Evolutionary conservation across 2,888 invertebrate species (phyloP).

Genomic region (Folsomia candida): DNA sequence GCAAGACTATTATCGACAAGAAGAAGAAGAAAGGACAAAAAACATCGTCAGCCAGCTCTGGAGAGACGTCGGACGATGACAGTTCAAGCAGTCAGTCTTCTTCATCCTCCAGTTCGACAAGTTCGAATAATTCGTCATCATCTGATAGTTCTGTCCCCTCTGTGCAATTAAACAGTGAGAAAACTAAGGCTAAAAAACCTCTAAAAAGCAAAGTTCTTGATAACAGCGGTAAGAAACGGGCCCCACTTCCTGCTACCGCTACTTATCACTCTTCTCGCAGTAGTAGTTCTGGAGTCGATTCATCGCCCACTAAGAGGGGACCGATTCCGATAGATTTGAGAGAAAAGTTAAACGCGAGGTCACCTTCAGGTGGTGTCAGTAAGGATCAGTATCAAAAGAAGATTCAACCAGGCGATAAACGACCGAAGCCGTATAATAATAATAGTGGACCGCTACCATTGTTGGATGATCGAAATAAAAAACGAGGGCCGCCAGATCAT

Average conservation of each 20-base stretch:
- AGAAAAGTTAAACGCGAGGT: conserved; percentile 14
- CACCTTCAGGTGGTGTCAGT: neutral
- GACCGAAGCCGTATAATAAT: neutral
- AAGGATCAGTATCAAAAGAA: conserved; percentile 1
- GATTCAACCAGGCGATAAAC: neutral
- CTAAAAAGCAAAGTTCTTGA: conserved; percentile 24
- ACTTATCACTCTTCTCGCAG: neutral
- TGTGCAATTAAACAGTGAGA: conserved; percentile 44
- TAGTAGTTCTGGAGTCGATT: conserved; percentile 9
- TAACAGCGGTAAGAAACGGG: conserved; percentile 22
- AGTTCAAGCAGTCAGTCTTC: conserved; percentile 40
- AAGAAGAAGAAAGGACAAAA: conserved; percentile 26
- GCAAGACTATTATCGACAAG: conserved; percentile 26
- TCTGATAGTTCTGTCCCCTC: conserved; percentile 49
- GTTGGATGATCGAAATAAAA: conserved; percentile 13
- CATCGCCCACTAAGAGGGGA: neutral
- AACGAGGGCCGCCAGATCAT: conserved; percentile 20
- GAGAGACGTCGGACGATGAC: conserved; percentile 36
- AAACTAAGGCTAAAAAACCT: conserved; percentile 31
- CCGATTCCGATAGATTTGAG: conserved; percentile 3
- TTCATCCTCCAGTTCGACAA: conserved; percentile 38
- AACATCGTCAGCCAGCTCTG: conserved; percentile 45
- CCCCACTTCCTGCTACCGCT: neutral
- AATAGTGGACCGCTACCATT: conserved; percentile 12
- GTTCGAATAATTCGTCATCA: conserved; percentile 35